These are phyloP conservation scores for Nyctalus aviator DNA, from an alignment of 2,797 vertebrate species.

Conservation along the genomic window DNA sequence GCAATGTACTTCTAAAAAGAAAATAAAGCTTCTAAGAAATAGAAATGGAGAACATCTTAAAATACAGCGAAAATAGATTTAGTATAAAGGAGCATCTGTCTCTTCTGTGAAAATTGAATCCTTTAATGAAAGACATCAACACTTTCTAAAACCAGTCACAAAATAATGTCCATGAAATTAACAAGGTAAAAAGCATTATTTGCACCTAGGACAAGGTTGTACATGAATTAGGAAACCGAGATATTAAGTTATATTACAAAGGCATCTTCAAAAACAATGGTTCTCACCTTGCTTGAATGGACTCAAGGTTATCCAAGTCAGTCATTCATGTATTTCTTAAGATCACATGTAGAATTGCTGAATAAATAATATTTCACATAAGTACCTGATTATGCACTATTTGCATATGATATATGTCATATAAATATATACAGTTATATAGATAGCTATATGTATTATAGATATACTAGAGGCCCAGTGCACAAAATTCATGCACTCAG, in stretches of 20 bases:
- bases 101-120: not conserved
- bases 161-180: not conserved
- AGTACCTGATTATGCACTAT: not conserved
- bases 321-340: not conserved
- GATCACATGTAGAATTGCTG: not conserved
- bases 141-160: not conserved
- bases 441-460: not conserved
- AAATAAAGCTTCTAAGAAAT: not conserved
- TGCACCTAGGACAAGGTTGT: not conserved
- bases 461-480: not conserved
- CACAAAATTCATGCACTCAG: too few relatives aligned
- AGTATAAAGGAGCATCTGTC: not conserved
- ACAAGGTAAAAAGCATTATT: not conserved
- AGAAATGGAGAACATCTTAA: not conserved
- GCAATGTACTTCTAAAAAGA: conserved; percentile 1
- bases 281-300: not conserved
- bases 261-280: not conserved
- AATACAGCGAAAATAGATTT: not conserved
- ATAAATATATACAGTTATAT: not conserved
- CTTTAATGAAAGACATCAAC: not conserved
- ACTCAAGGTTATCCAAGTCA: not conserved
- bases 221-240: not conserved
- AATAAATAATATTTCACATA: conserved; percentile 1
- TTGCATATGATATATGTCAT: not conserved
- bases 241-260: not conserved